Base-by-base conservation (phyloP, 2,797 vertebrate genomes). In the Anguilla pacifica region DNA sequence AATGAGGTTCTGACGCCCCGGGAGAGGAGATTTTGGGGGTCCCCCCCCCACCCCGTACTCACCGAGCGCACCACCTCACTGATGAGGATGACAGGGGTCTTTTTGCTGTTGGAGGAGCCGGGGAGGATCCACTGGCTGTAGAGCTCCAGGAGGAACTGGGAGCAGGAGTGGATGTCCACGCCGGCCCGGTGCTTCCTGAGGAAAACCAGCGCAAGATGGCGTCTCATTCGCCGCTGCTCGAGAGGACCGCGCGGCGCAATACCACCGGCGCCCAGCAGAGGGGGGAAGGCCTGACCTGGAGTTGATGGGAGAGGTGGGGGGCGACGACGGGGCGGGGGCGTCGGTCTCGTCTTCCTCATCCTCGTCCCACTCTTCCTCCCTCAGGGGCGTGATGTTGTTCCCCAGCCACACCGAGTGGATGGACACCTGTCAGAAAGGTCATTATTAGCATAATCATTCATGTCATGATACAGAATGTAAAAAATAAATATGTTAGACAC, bases 1-100 rank as follows among this genome's bases (percentile, higher is more conserved):
- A 28, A 4, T 39, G 15, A 2, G 72, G 2, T 0, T 1, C 51
- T 0, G 1, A 28, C 0, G 28, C 35, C 72, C 10, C 13, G 25
- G 9, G 43, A 85, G 51, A 46, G 79, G 31, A 6, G 67, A 5
- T 28, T 39, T 74, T 11, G 31, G 55, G 43, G 39, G 83, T 0
- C 53, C 43, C 25, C 25, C 4, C 35, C 25, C 13, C 43, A 46
- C 11, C 10, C 43, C 13, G 7, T 22, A 57, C 98, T 97, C 92
- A 99, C 99, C 88, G 99, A 99, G 94, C 98, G 96, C 87, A 99
- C 98, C 90, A 99, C 98, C 92, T 99, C 99, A n/a, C 98, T 99
- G 90, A 99, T 94, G 39, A 99, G 94, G 89, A 99, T 97, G 87
- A 98, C 97, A 0, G 98, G 98, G 0, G 97, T 98, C 94, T 96